phyloP scores from a whole-genome alignment of 2,113 vertebrate species.

The Lontra canadensis region DNA sequence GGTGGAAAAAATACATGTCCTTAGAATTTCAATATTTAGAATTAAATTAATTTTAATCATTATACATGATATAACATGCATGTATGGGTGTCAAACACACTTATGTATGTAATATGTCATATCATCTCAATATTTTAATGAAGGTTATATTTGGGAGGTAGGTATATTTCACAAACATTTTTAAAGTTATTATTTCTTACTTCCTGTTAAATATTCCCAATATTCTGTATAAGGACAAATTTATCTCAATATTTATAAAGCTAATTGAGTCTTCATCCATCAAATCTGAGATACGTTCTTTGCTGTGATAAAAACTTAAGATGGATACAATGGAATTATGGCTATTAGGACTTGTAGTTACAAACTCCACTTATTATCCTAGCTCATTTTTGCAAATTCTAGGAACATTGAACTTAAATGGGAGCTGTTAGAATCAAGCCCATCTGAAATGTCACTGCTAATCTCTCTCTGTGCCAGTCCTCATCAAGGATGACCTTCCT shows the following conservation, averaged over 20 bases:
- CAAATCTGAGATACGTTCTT: neutral
- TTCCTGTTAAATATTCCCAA: neutral
- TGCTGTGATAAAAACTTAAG: neutral
- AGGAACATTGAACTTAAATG: neutral
- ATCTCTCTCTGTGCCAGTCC: neutral
- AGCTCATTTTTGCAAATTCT: neutral
- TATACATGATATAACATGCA: neutral
- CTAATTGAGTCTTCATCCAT: neutral
- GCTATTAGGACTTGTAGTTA: neutral
- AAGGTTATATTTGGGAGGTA: neutral
- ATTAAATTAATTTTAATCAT: neutral
- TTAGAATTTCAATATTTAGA: neutral
- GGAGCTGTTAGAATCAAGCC: constrained; percentile 29
- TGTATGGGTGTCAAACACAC: neutral
- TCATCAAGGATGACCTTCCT: constrained; percentile 29
- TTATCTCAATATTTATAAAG: neutral
- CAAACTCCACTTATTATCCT: neutral
- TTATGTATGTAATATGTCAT: neutral
- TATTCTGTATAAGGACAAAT: neutral
- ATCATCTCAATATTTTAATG: neutral
- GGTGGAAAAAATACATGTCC: neutral
- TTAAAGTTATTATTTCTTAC: neutral
- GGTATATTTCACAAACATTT: neutral
- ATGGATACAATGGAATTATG: neutral
- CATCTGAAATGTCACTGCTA: constrained; percentile 59